Evolutionary conservation across 2,888 invertebrate species (phyloP).

Genomic region (Hofmannophila pseudospretella): DNA sequence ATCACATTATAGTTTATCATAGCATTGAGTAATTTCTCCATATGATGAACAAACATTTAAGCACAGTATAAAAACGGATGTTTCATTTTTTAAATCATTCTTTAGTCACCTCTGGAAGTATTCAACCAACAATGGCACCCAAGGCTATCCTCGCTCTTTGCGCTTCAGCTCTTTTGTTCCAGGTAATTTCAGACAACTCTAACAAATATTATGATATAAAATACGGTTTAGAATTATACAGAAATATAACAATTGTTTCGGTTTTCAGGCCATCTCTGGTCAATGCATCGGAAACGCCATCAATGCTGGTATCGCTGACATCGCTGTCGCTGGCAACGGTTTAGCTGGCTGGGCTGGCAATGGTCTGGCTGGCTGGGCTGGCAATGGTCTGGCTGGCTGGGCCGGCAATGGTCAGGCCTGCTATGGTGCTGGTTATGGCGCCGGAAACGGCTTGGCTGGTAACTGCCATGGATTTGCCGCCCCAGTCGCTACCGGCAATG

Average conservation of each 20-base stretch:
- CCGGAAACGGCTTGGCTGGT: not conserved
- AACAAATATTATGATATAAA: not conserved
- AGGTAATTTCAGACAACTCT: constrained; percentile 14
- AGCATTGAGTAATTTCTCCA: too few relatives aligned
- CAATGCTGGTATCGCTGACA: not conserved
- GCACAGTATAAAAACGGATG: too few relatives aligned
- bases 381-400: constrained; percentile 1
- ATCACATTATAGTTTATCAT: too few relatives aligned
- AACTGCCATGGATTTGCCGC: not conserved
- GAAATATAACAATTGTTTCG: constrained; percentile 5
- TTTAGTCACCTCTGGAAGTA: not conserved
- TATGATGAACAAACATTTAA: too few relatives aligned
- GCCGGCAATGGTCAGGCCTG: not conserved
- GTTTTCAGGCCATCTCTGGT: constrained; percentile 12
- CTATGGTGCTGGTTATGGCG: not conserved
- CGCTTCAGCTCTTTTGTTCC: constrained; percentile 24
- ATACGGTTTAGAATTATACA: too few relatives aligned
- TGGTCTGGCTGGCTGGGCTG: not conserved
- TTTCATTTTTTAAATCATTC: too few relatives aligned
- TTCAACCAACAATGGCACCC: constrained; percentile 18
- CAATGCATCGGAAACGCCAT: constrained; percentile 13
- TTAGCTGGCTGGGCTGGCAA: not conserved
- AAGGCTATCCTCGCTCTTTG: constrained; percentile 23
- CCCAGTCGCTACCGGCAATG: constrained; percentile 15
- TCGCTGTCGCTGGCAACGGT: not conserved